Conservation (phyloP, 2,888 invertebrate species). For the Rhagonycha lutea region DNA sequence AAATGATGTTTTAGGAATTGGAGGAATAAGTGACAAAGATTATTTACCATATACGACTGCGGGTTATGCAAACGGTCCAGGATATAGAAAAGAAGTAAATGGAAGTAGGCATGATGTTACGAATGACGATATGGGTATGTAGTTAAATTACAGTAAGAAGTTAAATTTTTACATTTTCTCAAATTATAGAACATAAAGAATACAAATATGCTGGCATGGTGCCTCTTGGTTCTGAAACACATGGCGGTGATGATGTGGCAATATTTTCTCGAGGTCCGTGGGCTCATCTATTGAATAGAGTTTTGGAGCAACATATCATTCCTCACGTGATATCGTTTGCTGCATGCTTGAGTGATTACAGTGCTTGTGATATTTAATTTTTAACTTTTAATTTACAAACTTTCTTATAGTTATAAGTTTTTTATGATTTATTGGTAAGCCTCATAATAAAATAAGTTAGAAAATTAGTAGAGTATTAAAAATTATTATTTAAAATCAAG, state of each 20-base stretch:
- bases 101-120: slow-evolving; percentile 57
- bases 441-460: no score
- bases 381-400: no score
- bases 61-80: slow-evolving; percentile 64
- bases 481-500: no score
- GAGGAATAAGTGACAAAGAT: slow-evolving; percentile 55
- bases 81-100: neutral
- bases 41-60: slow-evolving; percentile 68
- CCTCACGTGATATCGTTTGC: slow-evolving; percentile 78
- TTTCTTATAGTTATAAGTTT: no score
- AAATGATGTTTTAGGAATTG: slow-evolving; percentile 59
- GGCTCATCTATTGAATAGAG: slow-evolving; percentile 79
- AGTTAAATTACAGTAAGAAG: neutral
- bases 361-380: neutral
- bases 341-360: slow-evolving; percentile 64
- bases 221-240: slow-evolving; percentile 66
- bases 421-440: no score
- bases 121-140: slow-evolving; percentile 44
- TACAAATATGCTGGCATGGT: slow-evolving; percentile 63
- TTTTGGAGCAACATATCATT: slow-evolving; percentile 77
- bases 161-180: neutral
- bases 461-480: no score
- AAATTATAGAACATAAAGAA: slow-evolving; percentile 50
- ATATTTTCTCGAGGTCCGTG: slow-evolving; percentile 79
- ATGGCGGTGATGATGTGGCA: slow-evolving; percentile 80